phyloP scores from a whole-genome alignment of 2,888 invertebrate genomes.

The Coenonympha glycerion region DNA sequence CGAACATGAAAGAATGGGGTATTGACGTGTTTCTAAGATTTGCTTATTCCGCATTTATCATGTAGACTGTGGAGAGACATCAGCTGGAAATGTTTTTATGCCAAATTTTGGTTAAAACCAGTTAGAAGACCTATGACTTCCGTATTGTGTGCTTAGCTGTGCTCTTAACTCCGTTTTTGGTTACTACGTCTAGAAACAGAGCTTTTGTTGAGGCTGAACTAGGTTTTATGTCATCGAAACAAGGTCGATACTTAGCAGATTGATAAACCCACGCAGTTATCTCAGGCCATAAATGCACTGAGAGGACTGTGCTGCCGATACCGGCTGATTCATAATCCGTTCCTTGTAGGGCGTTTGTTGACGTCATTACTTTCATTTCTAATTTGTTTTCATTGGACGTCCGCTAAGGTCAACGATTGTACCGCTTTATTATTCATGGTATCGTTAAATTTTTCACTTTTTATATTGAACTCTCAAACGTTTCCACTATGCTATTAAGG shows the following conservation, averaged over 20 bases:
- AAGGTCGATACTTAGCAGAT: constrained; percentile 28
- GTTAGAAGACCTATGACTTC: too few relatives aligned
- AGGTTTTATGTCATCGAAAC: constrained; percentile 19
- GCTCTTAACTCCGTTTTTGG: too few relatives aligned
- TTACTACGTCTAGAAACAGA: neutral
- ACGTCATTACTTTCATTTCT: constrained; percentile 41
- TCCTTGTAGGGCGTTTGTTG: constrained; percentile 36
- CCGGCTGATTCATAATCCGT: constrained; percentile 36
- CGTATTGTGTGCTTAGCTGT: too few relatives aligned
- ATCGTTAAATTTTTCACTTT: neutral
- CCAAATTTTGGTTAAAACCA: too few relatives aligned
- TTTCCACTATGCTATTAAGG: too few relatives aligned
- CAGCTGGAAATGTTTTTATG: too few relatives aligned
- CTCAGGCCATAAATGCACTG: constrained; percentile 24
- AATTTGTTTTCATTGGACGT: constrained; percentile 26
- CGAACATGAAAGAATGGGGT: too few relatives aligned
- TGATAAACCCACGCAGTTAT: constrained; percentile 33
- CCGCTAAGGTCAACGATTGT: constrained; percentile 12
- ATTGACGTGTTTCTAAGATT: too few relatives aligned
- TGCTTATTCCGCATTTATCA: too few relatives aligned
- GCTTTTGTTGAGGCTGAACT: neutral
- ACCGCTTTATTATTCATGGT: neutral
- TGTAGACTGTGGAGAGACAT: too few relatives aligned
- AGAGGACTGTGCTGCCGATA: constrained; percentile 15
- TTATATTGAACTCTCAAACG: too few relatives aligned